Percentiles rank a stretch among this genome's conserved stretches.
Conservation (phyloP, 2,888 invertebrate genomes). For the Drosophila testacea region DNA sequence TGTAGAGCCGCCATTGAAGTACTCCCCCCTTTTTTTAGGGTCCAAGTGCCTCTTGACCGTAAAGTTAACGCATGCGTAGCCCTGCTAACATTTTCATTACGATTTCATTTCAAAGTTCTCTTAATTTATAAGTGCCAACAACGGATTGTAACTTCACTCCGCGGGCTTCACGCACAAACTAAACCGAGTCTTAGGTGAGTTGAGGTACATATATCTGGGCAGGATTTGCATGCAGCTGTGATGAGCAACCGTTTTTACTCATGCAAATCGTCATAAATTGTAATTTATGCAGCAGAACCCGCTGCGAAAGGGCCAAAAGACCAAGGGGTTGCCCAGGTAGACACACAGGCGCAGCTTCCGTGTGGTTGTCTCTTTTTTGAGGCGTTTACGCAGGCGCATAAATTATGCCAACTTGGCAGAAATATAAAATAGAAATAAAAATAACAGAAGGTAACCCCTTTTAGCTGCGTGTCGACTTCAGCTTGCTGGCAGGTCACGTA, state of each 20-base stretch:
- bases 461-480: constrained; percentile 10
- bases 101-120: constrained; percentile 11
- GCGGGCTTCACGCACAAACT: constrained; percentile 72
- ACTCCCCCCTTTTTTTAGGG: constrained; percentile 3
- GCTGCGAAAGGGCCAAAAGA: constrained; percentile 49
- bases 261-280: constrained; percentile 83
- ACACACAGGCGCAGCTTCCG: constrained; percentile 45
- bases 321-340: constrained; percentile 55
- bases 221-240: constrained; percentile 67
- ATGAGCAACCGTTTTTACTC: constrained; percentile 50
- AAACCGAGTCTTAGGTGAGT: constrained; percentile 47
- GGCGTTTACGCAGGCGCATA: constrained; percentile 83
- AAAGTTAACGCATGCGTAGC: constrained; percentile 71
- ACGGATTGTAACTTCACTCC: constrained; percentile 9
- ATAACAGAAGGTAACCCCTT: constrained; percentile 62
- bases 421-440: background rate
- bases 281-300: constrained; percentile 78
- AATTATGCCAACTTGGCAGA: constrained; percentile 67
- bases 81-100: constrained; percentile 39
- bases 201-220: constrained; percentile 14
- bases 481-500: constrained; percentile 75
- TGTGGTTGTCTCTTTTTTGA: constrained; percentile 43
- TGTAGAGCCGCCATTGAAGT: constrained; percentile 43
- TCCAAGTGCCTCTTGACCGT: constrained; percentile 65
- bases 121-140: constrained; percentile 33